Evolutionary conservation across 2,888 invertebrate genomes (phyloP), one percentile per base, ranked within the genome.

Genomic region (Elysia crispata): DNA sequence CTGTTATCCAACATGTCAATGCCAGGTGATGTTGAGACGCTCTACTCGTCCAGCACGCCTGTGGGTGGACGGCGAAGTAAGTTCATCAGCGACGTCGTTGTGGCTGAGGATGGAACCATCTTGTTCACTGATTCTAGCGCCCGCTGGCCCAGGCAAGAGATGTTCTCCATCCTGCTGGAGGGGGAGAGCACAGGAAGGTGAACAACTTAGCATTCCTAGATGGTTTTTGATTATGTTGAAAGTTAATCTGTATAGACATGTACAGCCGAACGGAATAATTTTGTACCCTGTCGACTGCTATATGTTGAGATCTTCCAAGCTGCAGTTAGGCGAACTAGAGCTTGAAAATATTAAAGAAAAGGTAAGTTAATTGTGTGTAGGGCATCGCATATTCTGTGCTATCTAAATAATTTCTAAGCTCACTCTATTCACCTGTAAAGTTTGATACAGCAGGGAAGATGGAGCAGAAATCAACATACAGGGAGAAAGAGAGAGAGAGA

Each of bases 101-200:
- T 98, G 49, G 94, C 95, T 75, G 94, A 94, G 76, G 95, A 96
- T 90, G 97, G 97, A 1, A 95, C 95, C 86, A 93, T 99, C 25
- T 98, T 96, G 91, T 97, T 97, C 95, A 95, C 97, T 0, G 96
- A 97, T 90, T 97, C 97, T 0, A 94, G 95, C 72, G 94, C 95
- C 18, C 95, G 96, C 84, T 96, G 95, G 91, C 30, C 77, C 1
- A 91, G 98, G 50, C 93, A 95, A 86, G 95, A 97, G 93, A 95
- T 96, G 66, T 87, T 95, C 0, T 94, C 94, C 80, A 90, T 94
- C n/a, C 79, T 95, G 57, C 90, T 98, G 0, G 94, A 95, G 76
- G 95, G 96, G 62, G 89, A 86, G 92, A 95, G 96, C 41, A 94
- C 95, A 85, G 98, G 98, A 92, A 77, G 82, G 82, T 82, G 23